Conservation (phyloP, 1,140 invertebrate species). For the Aleiodes sp. region DNA sequence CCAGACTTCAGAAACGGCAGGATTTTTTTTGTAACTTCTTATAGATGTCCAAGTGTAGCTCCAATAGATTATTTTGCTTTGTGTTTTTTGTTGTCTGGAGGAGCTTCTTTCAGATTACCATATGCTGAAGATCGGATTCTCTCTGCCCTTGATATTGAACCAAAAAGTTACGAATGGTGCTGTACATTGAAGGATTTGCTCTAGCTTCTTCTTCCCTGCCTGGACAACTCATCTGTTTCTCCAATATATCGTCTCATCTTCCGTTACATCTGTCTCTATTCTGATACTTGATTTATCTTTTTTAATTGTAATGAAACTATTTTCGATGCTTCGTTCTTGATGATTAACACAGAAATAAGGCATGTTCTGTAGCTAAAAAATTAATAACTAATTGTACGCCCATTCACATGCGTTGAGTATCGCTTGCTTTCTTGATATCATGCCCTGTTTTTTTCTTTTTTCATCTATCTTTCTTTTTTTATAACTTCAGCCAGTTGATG, state of each 20-base stretch:
- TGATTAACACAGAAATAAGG: constrained; percentile 1
- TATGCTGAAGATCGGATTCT: background rate
- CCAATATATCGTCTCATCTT: constrained; percentile 37
- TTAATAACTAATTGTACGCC: background rate
- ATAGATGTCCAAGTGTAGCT: constrained; percentile 5
- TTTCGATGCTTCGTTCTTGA: constrained; percentile 18
- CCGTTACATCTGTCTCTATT: constrained; percentile 65
- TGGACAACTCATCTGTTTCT: background rate
- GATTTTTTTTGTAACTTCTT: background rate
- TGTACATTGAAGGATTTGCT: background rate
- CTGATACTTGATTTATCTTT: constrained; percentile 39
- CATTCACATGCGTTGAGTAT: too few species aligned
- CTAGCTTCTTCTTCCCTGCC: background rate
- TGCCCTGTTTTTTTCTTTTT: too few species aligned
- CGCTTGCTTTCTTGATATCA: too few species aligned
- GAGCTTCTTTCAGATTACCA: constrained; percentile 20
- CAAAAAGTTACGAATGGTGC: background rate
- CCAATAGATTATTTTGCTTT: background rate
- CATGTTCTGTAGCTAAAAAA: background rate
- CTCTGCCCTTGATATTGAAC: background rate
- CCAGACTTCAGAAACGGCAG: background rate
- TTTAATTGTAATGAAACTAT: constrained; percentile 16
- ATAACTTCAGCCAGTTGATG: too few species aligned
- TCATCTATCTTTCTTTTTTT: too few species aligned
- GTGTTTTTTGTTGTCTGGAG: background rate